phyloP scores from a whole-genome alignment of 2,797 vertebrate genomes.

The Sebastes diaconus region DNA sequence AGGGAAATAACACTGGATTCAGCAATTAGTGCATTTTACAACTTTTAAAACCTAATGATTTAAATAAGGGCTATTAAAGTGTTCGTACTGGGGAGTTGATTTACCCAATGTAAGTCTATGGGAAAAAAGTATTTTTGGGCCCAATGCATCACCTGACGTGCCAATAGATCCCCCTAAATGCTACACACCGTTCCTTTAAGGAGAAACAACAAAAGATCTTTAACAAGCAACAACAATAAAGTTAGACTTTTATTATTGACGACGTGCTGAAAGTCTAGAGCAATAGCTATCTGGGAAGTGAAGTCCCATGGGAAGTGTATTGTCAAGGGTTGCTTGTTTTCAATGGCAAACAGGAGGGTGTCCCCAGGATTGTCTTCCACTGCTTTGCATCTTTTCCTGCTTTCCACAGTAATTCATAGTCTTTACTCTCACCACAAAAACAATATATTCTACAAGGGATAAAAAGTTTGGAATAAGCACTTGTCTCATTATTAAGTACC shows the following conservation, averaged over 20 bases:
- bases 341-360: slow-evolving; percentile 15
- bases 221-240: neutral
- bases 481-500: slow-evolving; percentile 27
- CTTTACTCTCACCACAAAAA: slow-evolving; percentile 18
- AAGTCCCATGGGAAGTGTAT: neutral
- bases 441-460: slow-evolving; percentile 2
- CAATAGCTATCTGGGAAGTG: neutral
- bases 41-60: too few species aligned
- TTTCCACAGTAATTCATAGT: neutral
- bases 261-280: neutral
- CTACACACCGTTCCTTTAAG: too few species aligned
- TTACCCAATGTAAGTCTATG: too few species aligned
- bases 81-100: too few species aligned
- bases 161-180: too few species aligned
- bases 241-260: neutral
- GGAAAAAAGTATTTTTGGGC: too few species aligned
- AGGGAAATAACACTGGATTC: too few species aligned
- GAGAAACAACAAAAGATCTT: too few species aligned
- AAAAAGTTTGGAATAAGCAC: slow-evolving; percentile 32
- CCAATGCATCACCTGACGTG: too few species aligned
- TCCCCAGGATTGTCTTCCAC: slow-evolving; percentile 18
- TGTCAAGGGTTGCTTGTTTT: slow-evolving; percentile 21
- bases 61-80: too few species aligned
- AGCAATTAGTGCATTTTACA: too few species aligned
- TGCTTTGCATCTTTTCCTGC: slow-evolving; percentile 1